Evolutionary conservation across 2,113 vertebrate genomes (phyloP).

Genomic region (Anhinga rufa): DNA sequence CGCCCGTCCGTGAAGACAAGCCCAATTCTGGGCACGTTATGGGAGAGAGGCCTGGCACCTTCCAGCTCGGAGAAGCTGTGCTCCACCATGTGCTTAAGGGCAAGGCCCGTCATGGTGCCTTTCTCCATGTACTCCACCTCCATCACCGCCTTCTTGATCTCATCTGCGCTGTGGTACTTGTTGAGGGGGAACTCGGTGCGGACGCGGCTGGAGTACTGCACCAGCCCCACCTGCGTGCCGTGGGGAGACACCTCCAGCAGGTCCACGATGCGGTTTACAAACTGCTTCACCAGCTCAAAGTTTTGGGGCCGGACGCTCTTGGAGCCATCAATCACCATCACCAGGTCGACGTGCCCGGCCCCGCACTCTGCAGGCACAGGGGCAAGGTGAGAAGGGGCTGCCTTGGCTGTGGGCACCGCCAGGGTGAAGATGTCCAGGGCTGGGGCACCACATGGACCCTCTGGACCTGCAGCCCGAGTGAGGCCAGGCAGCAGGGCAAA

Average conservation of each 20-base stretch:
- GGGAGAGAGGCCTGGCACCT: slow-evolving; percentile 74
- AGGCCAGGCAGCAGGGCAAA: background rate
- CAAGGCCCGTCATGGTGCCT: slow-evolving; percentile 96
- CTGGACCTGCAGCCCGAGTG: background rate
- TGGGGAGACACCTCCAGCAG: slow-evolving; percentile 88
- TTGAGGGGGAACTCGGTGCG: slow-evolving; percentile 93
- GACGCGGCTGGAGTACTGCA: slow-evolving; percentile 95
- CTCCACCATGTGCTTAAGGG: slow-evolving; percentile 94
- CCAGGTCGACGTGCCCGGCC: slow-evolving; percentile 86
- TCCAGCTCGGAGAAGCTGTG: slow-evolving; percentile 91
- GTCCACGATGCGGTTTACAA: slow-evolving; percentile 95
- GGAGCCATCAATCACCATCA: slow-evolving; percentile 92
- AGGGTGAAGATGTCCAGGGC: background rate
- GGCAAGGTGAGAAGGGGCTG: background rate
- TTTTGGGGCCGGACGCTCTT: slow-evolving; percentile 96
- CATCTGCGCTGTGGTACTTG: slow-evolving; percentile 81
- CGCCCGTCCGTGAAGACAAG: slow-evolving; percentile 96
- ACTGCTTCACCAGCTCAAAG: slow-evolving; percentile 96
- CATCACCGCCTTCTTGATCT: slow-evolving; percentile 90
- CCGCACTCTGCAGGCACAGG: slow-evolving; percentile 77
- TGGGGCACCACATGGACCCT: background rate
- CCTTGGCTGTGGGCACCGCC: background rate
- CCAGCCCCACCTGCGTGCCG: slow-evolving; percentile 88
- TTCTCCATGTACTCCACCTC: slow-evolving; percentile 96
- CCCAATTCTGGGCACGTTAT: slow-evolving; percentile 85